These are phyloP conservation scores for Helostoma temminkii DNA, from an alignment of 2,797 vertebrate species.

Conservation along the genomic window DNA sequence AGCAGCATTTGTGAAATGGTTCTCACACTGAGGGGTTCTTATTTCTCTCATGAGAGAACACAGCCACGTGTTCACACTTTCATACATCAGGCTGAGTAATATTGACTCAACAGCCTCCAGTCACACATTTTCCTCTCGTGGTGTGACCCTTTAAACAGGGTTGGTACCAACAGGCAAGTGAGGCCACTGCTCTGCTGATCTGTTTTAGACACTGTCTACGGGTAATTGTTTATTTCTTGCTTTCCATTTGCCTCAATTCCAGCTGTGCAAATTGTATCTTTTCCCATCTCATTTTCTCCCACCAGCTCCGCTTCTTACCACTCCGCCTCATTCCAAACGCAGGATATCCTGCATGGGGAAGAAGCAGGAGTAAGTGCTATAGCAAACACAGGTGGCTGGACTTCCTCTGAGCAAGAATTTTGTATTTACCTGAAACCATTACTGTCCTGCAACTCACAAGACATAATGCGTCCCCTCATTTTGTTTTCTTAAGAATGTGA, in stretches of 20 bases:
- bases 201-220: constrained; percentile 43
- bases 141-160: constrained; percentile 69
- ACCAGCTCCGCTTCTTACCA: not conserved
- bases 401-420: constrained; percentile 33
- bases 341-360: constrained; percentile 73
- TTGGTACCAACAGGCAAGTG: constrained; percentile 42
- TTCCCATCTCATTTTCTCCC: not conserved
- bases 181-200: constrained; percentile 40
- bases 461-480: constrained; percentile 6
- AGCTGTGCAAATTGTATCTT: constrained; percentile 16
- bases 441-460: constrained; percentile 7
- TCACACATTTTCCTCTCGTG: constrained; percentile 75
- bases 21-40: constrained; percentile 23
- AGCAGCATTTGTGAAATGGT: constrained; percentile 41
- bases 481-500: constrained; percentile 40
- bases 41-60: constrained; percentile 43
- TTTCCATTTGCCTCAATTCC: constrained; percentile 34
- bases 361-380: constrained; percentile 28
- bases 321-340: constrained; percentile 43
- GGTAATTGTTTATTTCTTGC: constrained; percentile 65
- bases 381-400: constrained; percentile 62
- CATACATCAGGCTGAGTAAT: constrained; percentile 58
- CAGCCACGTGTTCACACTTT: constrained; percentile 61
- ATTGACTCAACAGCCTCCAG: constrained; percentile 73
- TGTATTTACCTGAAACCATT: constrained; percentile 41